Base-by-base conservation (phyloP, 2,113 vertebrate genomes). In the Talpa occidentalis region DNA sequence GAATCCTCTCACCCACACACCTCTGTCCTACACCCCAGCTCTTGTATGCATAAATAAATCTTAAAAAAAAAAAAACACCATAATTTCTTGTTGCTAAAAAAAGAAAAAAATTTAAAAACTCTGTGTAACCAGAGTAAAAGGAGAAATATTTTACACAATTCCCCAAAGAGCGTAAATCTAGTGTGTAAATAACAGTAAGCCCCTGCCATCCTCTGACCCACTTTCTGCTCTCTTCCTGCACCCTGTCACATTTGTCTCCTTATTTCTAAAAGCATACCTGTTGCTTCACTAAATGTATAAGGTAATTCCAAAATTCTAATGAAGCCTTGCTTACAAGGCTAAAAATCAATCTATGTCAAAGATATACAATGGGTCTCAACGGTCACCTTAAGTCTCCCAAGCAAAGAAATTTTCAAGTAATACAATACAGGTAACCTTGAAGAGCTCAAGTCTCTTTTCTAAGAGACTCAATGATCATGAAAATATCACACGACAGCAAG, bases 321-420 rank as follows among this genome's bases (percentile, higher is more conserved):
- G 5, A 59, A 93, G 54, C 11, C 72, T 35, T 52, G 82, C 6
- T 67, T 54, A 4, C 24, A 40, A 70, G 22, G 60, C 44, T 83
- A 83, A 86, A 94, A 67, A 40, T 19, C 67, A 76, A 62, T 49
- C 52, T 40, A 42, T 11, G 44, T 73, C 40, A 85, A 80, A 90
- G 56, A 49, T 47, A 26, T 5, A 62, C 14, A 78, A 35, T 11
- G 1, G 47, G 42, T 77, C 88, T 94, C 59, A 85, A 37, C 4
- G 49, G 26, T 86, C 64, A 64, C 44, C 37, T 56, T 26, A 12
- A 64, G 77, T 54, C 37, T 85, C 76, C 56, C 42, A 72, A 88
- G 35, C 47, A 69, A 78, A 94, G 47, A 37, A 67, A 40, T 95
- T 84, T 93, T 52, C 73, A 88, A 67, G 32, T 47, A 54, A 92